Conservation (phyloP, 2,113 vertebrate genomes). For the Neogale vison region DNA sequence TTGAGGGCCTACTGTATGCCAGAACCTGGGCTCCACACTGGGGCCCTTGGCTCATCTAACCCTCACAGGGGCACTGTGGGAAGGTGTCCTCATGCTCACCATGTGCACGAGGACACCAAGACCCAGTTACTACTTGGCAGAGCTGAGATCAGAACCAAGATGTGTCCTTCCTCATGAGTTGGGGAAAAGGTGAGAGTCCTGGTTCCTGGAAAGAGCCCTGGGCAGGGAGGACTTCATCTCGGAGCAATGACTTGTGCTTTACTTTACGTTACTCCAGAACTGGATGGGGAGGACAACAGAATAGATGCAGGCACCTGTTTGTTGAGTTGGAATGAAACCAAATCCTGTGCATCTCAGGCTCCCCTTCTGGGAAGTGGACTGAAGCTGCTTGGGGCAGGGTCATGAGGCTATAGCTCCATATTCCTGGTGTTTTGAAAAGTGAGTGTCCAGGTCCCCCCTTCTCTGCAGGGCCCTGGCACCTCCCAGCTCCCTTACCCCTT, state of each 20-base stretch:
- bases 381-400: not conserved
- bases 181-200: not conserved
- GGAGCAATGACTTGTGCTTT: not conserved
- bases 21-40: not conserved
- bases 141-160: not conserved
- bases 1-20: not conserved
- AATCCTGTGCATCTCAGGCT: not conserved
- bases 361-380: not conserved
- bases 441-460: not conserved
- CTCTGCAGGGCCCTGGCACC: not conserved
- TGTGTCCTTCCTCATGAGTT: not conserved
- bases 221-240: not conserved
- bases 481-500: accelerated
- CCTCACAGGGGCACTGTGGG: not conserved
- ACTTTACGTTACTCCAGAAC: not conserved
- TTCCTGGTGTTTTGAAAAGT: not conserved
- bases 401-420: not conserved
- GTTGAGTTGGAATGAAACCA: not conserved
- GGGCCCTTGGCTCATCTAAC: not conserved
- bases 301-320: not conserved
- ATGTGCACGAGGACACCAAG: not conserved
- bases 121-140: not conserved
- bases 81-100: accelerated
- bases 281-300: not conserved
- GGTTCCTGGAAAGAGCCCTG: not conserved